These are phyloP conservation scores for Poeciliopsis presidionis DNA, from an alignment of 2,797 vertebrate genomes.

Conservation along the genomic window DNA sequence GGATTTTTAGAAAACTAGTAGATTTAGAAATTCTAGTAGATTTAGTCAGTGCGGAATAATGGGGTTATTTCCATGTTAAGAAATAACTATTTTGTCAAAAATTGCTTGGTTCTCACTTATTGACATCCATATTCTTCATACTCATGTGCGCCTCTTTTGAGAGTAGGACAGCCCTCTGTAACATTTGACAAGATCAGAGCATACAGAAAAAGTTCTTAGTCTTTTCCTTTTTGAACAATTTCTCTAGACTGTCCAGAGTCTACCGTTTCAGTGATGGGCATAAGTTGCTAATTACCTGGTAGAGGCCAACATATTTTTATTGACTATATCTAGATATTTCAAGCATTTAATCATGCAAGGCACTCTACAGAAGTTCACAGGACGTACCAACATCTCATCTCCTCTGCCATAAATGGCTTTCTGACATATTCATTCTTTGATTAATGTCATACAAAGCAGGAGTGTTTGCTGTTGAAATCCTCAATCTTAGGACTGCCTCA, in stretches of 20 bases:
- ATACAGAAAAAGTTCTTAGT: neutral
- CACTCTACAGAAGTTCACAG: neutral
- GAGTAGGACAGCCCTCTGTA: neutral
- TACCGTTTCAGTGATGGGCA: neutral
- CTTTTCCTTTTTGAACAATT: neutral
- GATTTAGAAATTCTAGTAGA: neutral
- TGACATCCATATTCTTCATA: neutral
- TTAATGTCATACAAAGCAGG: neutral
- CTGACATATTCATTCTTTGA: neutral
- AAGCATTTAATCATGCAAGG: neutral
- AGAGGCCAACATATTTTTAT: neutral
- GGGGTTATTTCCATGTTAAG: neutral
- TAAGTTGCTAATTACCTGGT: neutral
- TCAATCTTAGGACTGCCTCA: neutral
- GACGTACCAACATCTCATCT: neutral
- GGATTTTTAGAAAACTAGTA: neutral
- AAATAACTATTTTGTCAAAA: neutral
- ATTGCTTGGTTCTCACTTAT: neutral
- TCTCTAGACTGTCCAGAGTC: neutral
- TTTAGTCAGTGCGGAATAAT: neutral
- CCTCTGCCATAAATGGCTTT: neutral
- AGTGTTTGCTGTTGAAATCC: neutral
- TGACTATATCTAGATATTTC: neutral
- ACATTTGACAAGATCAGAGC: neutral
- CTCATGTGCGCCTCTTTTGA: neutral